Conservation (phyloP, 2,113 vertebrate species). For the Cryptomyrus ogoouensis region DNA sequence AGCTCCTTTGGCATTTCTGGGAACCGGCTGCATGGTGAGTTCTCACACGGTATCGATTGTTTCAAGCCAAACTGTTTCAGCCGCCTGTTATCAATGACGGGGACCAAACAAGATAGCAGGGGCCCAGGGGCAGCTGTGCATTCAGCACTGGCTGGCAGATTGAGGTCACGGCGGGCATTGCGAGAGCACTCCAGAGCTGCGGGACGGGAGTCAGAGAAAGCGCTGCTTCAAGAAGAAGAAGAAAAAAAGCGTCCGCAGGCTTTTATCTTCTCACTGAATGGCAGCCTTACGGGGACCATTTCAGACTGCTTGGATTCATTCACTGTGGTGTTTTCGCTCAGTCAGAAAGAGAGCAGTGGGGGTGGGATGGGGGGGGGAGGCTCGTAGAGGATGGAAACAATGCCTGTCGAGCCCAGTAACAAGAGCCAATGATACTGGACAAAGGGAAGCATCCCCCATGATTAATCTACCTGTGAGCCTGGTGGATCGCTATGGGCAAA, state of each 20-base stretch:
- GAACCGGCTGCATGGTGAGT: constrained; percentile 40
- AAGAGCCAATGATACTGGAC: neutral
- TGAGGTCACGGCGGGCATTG: constrained; percentile 36
- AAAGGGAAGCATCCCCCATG: constrained; percentile 5
- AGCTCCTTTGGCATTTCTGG: constrained; percentile 27
- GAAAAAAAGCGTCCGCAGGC: constrained; percentile 29
- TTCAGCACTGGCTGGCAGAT: constrained; percentile 36
- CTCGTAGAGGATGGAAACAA: neutral
- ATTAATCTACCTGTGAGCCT: neutral
- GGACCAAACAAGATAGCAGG: constrained; percentile 22
- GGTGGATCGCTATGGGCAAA: constrained; percentile 14
- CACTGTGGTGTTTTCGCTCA: constrained; percentile 25
- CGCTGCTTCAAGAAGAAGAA: constrained; percentile 29
- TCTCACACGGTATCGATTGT: constrained; percentile 45
- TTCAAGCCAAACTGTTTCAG: constrained; percentile 38
- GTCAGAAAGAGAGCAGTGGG: neutral
- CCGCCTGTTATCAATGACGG: constrained; percentile 30
- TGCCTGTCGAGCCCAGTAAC: neutral
- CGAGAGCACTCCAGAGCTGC: constrained; percentile 27
- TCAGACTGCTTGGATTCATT: constrained; percentile 25
- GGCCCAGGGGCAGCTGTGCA: constrained; percentile 24
- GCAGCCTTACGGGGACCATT: constrained; percentile 29
- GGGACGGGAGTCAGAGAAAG: constrained; percentile 44
- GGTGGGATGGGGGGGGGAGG: neutral
- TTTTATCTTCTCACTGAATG: constrained; percentile 50